phyloP scores from a whole-genome alignment of 1,140 invertebrate genomes.

The Oreohelix idahoensis region DNA sequence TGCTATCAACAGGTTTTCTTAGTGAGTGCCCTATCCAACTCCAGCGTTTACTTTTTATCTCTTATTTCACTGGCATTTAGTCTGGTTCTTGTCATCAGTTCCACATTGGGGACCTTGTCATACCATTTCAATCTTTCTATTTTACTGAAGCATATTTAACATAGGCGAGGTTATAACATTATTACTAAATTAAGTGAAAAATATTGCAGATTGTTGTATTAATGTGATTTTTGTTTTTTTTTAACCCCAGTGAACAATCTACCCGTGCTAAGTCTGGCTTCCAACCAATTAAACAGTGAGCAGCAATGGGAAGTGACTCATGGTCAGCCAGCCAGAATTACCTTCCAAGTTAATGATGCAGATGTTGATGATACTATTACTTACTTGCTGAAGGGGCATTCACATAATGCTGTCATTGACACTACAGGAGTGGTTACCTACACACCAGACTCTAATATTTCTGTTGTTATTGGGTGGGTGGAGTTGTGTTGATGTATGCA shows the following conservation, averaged over 20 bases:
- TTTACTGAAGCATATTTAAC: no score
- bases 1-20: no score
- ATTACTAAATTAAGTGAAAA: no score
- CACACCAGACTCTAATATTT: neutral
- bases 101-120: no score
- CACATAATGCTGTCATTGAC: neutral
- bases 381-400: neutral
- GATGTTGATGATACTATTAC: neutral
- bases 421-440: neutral
- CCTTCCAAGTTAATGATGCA: neutral
- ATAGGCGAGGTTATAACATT: no score
- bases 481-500: no score
- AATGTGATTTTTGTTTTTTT: neutral
- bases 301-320: constrained; percentile 17
- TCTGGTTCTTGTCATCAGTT: no score
- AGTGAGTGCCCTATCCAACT: no score
- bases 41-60: no score
- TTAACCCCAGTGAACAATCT: neutral
- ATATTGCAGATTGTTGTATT: neutral
- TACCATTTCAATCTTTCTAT: no score
- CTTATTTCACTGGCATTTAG: no score
- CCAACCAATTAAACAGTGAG: neutral
- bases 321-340: neutral
- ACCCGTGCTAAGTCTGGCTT: neutral
- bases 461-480: neutral